phyloP scores from a whole-genome alignment of 1,140 invertebrate species.

The Idris sp. region DNA sequence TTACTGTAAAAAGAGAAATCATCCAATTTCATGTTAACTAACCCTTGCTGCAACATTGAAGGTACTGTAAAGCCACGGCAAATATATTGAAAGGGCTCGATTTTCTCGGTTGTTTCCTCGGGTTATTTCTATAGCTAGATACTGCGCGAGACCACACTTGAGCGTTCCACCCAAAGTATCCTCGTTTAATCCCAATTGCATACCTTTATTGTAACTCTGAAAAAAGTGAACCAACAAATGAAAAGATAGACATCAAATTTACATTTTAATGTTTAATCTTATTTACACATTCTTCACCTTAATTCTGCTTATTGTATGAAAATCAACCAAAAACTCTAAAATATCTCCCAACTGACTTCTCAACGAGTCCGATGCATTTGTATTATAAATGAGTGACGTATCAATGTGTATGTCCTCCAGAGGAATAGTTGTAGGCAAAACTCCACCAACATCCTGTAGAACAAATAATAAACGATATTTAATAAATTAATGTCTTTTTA shows the following conservation, averaged over 20 bases:
- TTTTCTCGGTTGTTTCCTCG: slow-evolving; percentile 91
- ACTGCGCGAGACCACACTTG: slow-evolving; percentile 97
- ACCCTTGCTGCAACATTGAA: slow-evolving; percentile 91
- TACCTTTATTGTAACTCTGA: slow-evolving; percentile 89
- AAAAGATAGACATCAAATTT: no score
- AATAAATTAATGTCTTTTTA: no score
- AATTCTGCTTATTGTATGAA: slow-evolving; percentile 97
- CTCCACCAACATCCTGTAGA: slow-evolving; percentile 89
- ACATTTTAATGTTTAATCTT: not conserved
- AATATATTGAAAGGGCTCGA: slow-evolving; percentile 87
- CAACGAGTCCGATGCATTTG: slow-evolving; percentile 95
- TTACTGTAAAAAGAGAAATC: no score
- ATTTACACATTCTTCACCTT: slow-evolving; percentile 83
- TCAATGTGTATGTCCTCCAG: slow-evolving; percentile 79
- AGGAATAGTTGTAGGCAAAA: slow-evolving; percentile 82
- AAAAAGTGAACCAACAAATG: no score
- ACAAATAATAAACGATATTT: slow-evolving; percentile 19
- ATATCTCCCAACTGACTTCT: slow-evolving; percentile 94
- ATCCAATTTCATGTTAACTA: slow-evolving; percentile 62
- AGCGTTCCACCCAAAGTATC: slow-evolving; percentile 96
- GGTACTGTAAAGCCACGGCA: slow-evolving; percentile 95
- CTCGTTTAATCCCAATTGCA: slow-evolving; percentile 90
- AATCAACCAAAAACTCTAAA: slow-evolving; percentile 96
- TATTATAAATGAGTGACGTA: slow-evolving; percentile 82
- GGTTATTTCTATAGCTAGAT: slow-evolving; percentile 94